A percentile compares a stretch with the other conserved stretches of the same genome.
phyloP scores from a whole-genome alignment of 2,888 invertebrate species.

The Parasteatoda lunata region DNA sequence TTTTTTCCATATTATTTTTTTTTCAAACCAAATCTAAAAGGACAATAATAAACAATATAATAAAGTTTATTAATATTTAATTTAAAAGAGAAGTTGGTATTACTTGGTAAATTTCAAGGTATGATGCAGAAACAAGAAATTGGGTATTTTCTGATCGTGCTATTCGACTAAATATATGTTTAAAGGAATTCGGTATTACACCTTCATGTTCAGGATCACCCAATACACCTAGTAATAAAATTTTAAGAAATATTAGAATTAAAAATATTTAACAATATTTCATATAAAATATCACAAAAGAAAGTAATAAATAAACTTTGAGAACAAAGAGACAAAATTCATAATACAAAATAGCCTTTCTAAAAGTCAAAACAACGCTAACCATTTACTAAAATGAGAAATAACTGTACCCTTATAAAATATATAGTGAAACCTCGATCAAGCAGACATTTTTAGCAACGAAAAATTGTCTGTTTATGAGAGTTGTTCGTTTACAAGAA shows the following conservation, averaged over 20 bases:
- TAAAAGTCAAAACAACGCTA: too few relatives aligned
- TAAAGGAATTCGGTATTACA: constrained; percentile 95
- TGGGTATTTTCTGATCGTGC: constrained; percentile 92
- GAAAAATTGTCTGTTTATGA: too few relatives aligned
- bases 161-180: constrained; percentile 97
- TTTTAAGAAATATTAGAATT: too few relatives aligned
- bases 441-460: too few relatives aligned
- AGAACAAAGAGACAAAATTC: neutral
- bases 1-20: neutral
- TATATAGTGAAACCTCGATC: too few relatives aligned
- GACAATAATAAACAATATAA: too few relatives aligned
- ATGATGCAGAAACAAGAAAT: constrained; percentile 96
- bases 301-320: too few relatives aligned
- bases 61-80: too few relatives aligned
- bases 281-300: too few relatives aligned
- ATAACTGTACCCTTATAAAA: too few relatives aligned
- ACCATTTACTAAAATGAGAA: too few relatives aligned
- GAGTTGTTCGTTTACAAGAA: too few relatives aligned
- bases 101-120: constrained; percentile 97
- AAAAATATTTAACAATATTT: constrained; percentile 26
- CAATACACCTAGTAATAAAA: constrained; percentile 77
- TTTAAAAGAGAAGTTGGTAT: neutral
- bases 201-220: constrained; percentile 84
- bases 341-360: neutral
- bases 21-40: neutral